Evolutionary conservation across 2,888 invertebrate species (phyloP), one percentile per base, ranked within the genome.

Genomic region (Rhabditoides inermis): DNA sequence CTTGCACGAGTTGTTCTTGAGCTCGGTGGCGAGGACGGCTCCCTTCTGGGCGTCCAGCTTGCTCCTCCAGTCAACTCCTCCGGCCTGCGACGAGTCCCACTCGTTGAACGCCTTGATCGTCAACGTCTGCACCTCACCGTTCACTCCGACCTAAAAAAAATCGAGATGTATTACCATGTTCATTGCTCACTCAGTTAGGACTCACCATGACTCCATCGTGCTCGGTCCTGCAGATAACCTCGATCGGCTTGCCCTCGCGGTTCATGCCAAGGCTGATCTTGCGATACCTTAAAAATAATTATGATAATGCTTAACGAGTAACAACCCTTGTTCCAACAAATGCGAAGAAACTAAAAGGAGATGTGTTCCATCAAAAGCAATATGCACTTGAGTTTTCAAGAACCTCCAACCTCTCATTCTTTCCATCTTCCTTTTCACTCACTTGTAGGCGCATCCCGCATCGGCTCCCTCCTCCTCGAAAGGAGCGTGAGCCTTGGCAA

Each of bases 1-100:
- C 80, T 99, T 99, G 82, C 92, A 94, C n/a, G 92, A 90, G 81
- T 98, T 99, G 79, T 98, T 98, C 68, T 95, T 85, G 63, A 99
- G 81, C 79, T 99, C 98, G 73, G 95, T 94, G 20, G 98, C 98
- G 48, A 99, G 81, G 6, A 99, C 95, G 7, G 98, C 95, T 56
- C 95, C 98, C 51, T 94, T 85, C 80, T 98, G 98, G 0, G 87
- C 89, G 80, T 99, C 98, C 58, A 99, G 81, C 73, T 94, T 95
- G 77, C 91, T 89, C 36, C 95, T 84, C 98, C 98, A 98, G 76
- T 99, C 98, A 3, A 98, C 90, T 7, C 94, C 92, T 70, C 90
- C 92, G 28, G 90, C 88, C 54, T 86, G 82, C 76, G 90, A 88
- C 0, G 92, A 90, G 80, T 98, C 95, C 95, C 95, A 98, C 78